Conservation (phyloP, 2,888 invertebrate genomes). For the Phalangium opilio region DNA sequence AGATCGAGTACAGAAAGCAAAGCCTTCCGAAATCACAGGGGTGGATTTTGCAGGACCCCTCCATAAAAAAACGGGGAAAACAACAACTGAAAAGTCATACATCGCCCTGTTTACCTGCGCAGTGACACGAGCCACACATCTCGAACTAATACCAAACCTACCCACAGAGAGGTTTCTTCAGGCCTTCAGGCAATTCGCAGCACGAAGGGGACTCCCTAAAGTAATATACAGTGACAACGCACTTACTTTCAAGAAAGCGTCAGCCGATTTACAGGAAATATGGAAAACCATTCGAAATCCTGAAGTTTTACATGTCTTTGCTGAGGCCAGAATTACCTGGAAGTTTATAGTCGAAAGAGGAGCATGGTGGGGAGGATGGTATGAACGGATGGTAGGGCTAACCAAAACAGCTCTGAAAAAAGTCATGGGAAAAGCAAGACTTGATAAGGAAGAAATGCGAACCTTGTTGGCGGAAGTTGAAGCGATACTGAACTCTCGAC, state of each 20-base stretch:
- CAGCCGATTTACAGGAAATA: background rate
- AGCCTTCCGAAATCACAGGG: slow-evolving; percentile 1
- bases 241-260: slow-evolving; percentile 1
- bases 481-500: no score
- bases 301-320: no score
- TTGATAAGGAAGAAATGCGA: no score
- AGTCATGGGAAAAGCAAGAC: no score
- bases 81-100: slow-evolving; percentile 2
- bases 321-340: no score
- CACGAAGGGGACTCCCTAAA: background rate
- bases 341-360: no score
- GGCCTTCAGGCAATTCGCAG: background rate
- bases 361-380: no score
- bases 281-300: background rate
- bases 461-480: no score
- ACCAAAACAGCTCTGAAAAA: no score
- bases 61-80: background rate
- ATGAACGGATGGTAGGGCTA: no score
- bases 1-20: background rate
- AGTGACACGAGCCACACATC: slow-evolving; percentile 8
- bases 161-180: slow-evolving; percentile 9
- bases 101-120: slow-evolving; percentile 12
- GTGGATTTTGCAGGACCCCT: slow-evolving; percentile 9
- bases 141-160: slow-evolving; percentile 14
- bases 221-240: background rate